Evolutionary conservation across 2,797 vertebrate genomes (phyloP), one percentile per base, ranked within the genome.

Genomic region (Cynodonichthys magdalenae): DNA sequence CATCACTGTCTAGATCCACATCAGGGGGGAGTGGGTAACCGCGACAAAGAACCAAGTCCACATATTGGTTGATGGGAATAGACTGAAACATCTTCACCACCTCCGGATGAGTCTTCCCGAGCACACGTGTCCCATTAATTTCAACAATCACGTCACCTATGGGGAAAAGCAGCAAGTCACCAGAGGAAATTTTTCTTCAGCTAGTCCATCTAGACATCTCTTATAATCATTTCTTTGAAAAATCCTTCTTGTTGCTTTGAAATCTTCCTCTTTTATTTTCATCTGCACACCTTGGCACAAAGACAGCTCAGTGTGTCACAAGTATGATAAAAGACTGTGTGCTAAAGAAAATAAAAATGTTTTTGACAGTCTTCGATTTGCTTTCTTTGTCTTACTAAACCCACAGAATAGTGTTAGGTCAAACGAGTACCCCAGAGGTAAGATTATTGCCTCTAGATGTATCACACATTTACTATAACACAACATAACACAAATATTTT

Each of bases 11-110:
- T 4, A 87, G 74, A 63, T 91, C 83, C n/a, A 93, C 85, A 19
- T 99, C 98, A 0, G 96, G 95, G 24, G 98, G 98, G 47, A 99
- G 95, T 2, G 95, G 94, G 71, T 99, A 99, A 15, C 98, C 98
- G 1, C 95, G 96, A 74, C 98, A 99, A 8, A 99, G 86, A 17
- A 96, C 95, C 95, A 99, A 95, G 90, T 94, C 96, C 79, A 97
- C 97, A 15, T 96, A 97, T 84, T 98, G 97, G 83, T 93, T 96
- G 74, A 97, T 90, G 6, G 95, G 95, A 62, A 99, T 95, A 52
- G 96, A 94, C 46, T 97, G 97, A 88, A 99, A 99, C 96, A 99
- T 98, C 91, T 97, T 96, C 79, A 99, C 98, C 80, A 99, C 98
- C 83, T 99, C 97, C 56, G 97, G 97, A 62, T 99, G 98, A 19